Conservation (phyloP, 2,888 invertebrate genomes). For the Hedya salicella region DNA sequence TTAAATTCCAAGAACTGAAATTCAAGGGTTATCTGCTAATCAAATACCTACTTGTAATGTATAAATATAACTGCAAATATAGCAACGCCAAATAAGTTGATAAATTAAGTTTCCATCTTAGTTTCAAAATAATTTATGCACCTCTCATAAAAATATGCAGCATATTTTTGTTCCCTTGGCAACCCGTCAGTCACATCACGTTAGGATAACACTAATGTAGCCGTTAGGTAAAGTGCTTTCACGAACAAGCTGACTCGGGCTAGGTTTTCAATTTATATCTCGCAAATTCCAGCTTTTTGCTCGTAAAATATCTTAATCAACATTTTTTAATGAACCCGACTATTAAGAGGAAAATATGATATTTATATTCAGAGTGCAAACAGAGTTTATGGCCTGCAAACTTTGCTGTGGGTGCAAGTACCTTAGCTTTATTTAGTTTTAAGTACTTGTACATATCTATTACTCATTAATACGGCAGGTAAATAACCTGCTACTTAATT, state of each 20-base stretch:
- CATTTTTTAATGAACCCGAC: slow-evolving; percentile 41
- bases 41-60: neutral
- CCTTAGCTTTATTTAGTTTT: slow-evolving; percentile 12
- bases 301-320: slow-evolving; percentile 43
- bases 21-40: no score
- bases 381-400: slow-evolving; percentile 25
- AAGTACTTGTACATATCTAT: slow-evolving; percentile 14
- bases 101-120: slow-evolving; percentile 1
- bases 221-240: slow-evolving; percentile 42
- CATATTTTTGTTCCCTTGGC: slow-evolving; percentile 29
- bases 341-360: slow-evolving; percentile 25
- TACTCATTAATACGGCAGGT: slow-evolving; percentile 11
- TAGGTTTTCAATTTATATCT: slow-evolving; percentile 41
- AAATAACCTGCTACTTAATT: slow-evolving; percentile 8
- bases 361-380: slow-evolving; percentile 34
- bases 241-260: slow-evolving; percentile 38
- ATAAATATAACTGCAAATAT: no score
- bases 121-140: slow-evolving; percentile 6
- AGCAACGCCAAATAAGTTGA: no score
- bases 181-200: slow-evolving; percentile 35
- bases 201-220: slow-evolving; percentile 41
- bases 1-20: no score
- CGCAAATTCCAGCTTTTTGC: slow-evolving; percentile 39
- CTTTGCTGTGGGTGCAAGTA: slow-evolving; percentile 20
- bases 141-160: slow-evolving; percentile 26